Evolutionary conservation across 2,113 vertebrate species (phyloP), one percentile per base, ranked within the genome.

Genomic region (Artemisiospiza belli): DNA sequence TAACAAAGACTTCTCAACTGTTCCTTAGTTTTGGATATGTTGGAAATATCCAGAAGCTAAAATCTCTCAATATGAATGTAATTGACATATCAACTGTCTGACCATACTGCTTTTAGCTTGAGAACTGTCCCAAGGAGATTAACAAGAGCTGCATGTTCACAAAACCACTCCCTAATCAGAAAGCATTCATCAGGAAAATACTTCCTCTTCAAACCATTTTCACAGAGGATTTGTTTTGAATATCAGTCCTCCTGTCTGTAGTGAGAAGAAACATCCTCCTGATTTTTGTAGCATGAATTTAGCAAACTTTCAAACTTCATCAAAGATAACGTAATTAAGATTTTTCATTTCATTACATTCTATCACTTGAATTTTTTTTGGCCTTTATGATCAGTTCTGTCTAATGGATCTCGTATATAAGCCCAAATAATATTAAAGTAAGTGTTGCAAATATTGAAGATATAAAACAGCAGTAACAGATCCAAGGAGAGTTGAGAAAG

Each of bases 31-130:
- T 97, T 95, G 93, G 94, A 91, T 96, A 92, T 91, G 93, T 94
- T 96, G 72, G 89, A 96, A 97, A 96, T 96, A 96, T 95, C 96
- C 84, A 95, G 94, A 97, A 97, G 96, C 81, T 97, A 94, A 97
- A 97, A 95, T 94, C 94, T 95, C 94, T 95, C 89, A 94, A 94
- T 97, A 89, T 96, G 89, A 94, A 96, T 89, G 59, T 91, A 98
- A 96, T 95, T 95, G 88, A 86, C 91, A 66, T 79, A 91, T 85
- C 94, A 93, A 90, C 92, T 94, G 83, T 96, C 93, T 93, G 78
- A 96, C 88, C 64, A 57, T 83, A 80, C 72, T 52, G 64, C 86
- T 95, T 97, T 97, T 96, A 96, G 91, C 46, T 69, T 94, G 43
- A 90, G 83, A 94, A 90, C 25, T 89, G 64, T 95, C 79, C 92